Evolutionary conservation across 2,888 invertebrate genomes (phyloP).

Genomic region (Spilosoma lubricipeda): DNA sequence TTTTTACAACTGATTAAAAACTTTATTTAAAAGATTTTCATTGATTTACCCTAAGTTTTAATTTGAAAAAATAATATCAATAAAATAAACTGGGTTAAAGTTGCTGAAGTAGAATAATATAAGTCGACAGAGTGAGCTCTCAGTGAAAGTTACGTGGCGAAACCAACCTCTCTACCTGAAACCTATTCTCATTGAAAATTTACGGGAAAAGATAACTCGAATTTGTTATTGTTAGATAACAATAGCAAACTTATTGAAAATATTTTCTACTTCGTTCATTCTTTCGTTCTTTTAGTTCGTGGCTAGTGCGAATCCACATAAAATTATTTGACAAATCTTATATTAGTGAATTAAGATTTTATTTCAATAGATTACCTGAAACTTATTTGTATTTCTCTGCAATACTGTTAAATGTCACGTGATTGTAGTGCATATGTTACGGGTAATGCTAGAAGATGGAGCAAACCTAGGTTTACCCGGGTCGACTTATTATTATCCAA

Average conservation of each 20-base stretch:
- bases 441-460: no score
- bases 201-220: neutral
- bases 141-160: neutral
- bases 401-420: no score
- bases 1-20: neutral
- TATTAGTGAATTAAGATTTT: neutral
- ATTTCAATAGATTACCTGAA: no score
- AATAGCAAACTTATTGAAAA: conserved; percentile 1
- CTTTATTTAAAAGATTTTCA: accelerated
- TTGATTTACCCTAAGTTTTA: neutral
- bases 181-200: conserved; percentile 2
- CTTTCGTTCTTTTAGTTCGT: neutral
- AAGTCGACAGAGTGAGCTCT: neutral
- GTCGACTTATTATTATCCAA: no score
- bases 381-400: no score
- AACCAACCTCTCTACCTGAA: neutral
- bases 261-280: neutral
- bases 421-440: no score
- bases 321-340: neutral
- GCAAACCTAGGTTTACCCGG: no score
- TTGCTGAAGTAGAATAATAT: neutral
- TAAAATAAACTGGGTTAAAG: neutral
- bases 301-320: neutral
- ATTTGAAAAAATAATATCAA: neutral
- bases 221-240: conserved; percentile 1